A percentile compares a stretch with the other conserved stretches of the same genome.
phyloP scores from a whole-genome alignment of 2,113 vertebrate genomes.

The Dicrurus megarhynchus region DNA sequence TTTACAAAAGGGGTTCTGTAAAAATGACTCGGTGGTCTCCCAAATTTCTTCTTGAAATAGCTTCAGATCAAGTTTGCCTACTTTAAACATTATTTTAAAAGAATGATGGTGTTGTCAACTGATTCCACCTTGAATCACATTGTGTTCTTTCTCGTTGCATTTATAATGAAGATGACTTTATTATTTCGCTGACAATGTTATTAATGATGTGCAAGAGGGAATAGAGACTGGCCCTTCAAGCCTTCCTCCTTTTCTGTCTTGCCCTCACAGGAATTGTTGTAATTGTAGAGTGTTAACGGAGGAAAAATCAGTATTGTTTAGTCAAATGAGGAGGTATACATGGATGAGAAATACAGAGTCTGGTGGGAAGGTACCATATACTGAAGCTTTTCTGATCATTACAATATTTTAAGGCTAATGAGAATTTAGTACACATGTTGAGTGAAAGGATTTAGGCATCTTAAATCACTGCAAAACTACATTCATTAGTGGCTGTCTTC shows the following conservation, averaged over 20 bases:
- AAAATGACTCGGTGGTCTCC: background rate
- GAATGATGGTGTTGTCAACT: background rate
- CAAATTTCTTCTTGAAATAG: background rate
- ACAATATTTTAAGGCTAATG: background rate
- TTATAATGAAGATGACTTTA: background rate
- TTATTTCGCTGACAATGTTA: background rate
- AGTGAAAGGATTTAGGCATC: background rate
- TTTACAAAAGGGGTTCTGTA: background rate
- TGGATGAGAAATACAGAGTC: background rate
- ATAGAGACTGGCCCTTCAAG: background rate
- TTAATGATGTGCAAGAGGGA: background rate
- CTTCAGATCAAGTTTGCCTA: background rate
- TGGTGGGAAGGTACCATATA: background rate
- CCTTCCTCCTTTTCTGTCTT: background rate
- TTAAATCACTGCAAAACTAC: background rate
- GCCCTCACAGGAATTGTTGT: background rate
- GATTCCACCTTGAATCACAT: background rate
- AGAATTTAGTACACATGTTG: background rate
- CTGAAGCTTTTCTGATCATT: background rate
- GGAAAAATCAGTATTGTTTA: background rate
- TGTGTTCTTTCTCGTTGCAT: background rate
- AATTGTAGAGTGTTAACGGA: background rate
- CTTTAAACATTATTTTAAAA: background rate
- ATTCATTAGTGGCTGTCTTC: background rate
- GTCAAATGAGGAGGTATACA: background rate